phyloP scores from a whole-genome alignment of 2,888 invertebrate species.

The Chydorus sphaericus region DNA sequence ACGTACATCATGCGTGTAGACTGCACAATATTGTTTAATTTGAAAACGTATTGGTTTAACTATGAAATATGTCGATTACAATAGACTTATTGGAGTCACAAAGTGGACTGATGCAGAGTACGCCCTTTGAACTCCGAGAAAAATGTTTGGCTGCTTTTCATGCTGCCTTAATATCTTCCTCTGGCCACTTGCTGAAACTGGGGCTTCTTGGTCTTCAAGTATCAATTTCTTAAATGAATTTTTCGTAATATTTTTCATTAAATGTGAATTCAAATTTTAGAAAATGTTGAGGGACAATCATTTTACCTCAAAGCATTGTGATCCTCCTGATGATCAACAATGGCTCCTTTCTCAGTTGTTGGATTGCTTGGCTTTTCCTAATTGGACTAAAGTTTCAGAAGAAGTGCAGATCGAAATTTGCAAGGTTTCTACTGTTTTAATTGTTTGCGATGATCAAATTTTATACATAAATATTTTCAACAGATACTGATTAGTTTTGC shows the following conservation, averaged over 20 bases:
- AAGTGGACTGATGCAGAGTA: conserved; percentile 55
- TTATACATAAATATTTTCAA: background rate
- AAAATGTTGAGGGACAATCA: conserved; percentile 80
- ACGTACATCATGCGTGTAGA: background rate
- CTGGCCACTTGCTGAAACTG: conserved; percentile 65
- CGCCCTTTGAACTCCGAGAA: conserved; percentile 67
- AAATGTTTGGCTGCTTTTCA: conserved; percentile 73
- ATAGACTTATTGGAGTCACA: conserved; percentile 71
- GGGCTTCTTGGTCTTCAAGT: conserved; percentile 83
- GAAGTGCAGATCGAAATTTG: conserved; percentile 63
- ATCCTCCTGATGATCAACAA: conserved; percentile 78
- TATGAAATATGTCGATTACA: conserved; percentile 19
- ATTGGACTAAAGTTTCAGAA: conserved; percentile 37
- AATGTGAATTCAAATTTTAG: conserved; percentile 36
- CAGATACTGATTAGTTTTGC: conserved; percentile 5
- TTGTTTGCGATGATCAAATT: background rate
- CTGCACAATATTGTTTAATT: background rate
- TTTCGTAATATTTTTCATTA: background rate
- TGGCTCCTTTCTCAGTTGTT: conserved; percentile 87
- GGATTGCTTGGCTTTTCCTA: conserved; percentile 31
- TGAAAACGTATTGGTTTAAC: background rate
- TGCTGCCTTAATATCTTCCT: conserved; percentile 71
- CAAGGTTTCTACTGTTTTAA: conserved; percentile 41
- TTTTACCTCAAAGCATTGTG: conserved; percentile 67
- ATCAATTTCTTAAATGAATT: conserved; percentile 26